These are phyloP conservation scores for Eupeodes luniger DNA, from an alignment of 2,888 invertebrate genomes.

Conservation along the genomic window DNA sequence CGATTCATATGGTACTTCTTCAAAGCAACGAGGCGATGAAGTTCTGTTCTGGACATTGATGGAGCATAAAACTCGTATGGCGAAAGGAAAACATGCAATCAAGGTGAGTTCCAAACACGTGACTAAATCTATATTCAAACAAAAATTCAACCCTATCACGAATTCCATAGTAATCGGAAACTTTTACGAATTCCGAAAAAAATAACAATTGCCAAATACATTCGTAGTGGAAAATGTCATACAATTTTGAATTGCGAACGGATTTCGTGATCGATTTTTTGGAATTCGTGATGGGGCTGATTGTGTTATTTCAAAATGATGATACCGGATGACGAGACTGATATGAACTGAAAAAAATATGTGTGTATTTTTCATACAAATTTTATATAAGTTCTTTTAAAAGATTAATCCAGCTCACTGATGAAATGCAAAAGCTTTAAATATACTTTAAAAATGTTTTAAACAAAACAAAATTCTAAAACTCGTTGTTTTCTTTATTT, in stretches of 20 bases:
- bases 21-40: too few relatives aligned
- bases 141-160: not conserved
- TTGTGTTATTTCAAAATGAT: conserved; percentile 42
- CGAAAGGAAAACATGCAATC: conserved; percentile 99
- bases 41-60: too few relatives aligned
- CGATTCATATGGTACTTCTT: too few relatives aligned
- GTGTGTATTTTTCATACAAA: conserved; percentile 70
- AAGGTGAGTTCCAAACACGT: conserved; percentile 89
- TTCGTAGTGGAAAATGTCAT: too few relatives aligned
- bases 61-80: conserved; percentile 85
- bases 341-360: conserved; percentile 61
- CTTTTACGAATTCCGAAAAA: too few relatives aligned
- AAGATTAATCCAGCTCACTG: conserved; percentile 71
- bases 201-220: too few relatives aligned
- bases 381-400: conserved; percentile 34
- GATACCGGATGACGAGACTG: conserved; percentile 78
- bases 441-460: not conserved
- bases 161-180: not conserved
- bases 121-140: not conserved
- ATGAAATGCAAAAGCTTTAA: not conserved
- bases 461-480: not conserved
- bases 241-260: too few relatives aligned
- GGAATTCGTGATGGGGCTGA: too few relatives aligned
- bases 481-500: not conserved
- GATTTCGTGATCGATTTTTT: too few relatives aligned